A percentile compares a stretch with the other conserved stretches of the same genome.
These are phyloP conservation scores for Gadus chalcogrammus DNA, from an alignment of 2,113 vertebrate genomes.

Conservation along the genomic window DNA sequence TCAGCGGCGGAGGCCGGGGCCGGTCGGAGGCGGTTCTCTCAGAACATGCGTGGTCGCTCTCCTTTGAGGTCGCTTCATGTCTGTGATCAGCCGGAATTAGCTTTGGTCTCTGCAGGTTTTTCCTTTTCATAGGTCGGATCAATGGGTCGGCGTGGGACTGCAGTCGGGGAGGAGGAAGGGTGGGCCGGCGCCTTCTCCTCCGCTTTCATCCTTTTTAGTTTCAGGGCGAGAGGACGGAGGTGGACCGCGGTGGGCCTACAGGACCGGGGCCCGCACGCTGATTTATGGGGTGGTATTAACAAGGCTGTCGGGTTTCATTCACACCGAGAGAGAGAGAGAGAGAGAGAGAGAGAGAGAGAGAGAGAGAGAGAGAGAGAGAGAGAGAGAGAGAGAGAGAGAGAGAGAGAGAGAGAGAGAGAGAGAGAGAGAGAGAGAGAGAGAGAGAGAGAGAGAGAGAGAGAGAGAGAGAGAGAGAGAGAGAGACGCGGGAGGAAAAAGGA, in stretches of 20 bases:
- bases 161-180: conserved; percentile 3
- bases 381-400: conserved; percentile 17
- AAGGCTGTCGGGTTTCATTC: conserved; percentile 33
- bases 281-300: conserved; percentile 26
- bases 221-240: no score
- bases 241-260: no score
- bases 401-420: no score
- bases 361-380: not conserved
- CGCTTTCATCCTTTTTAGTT: not conserved
- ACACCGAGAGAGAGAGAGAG: conserved; percentile 1
- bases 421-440: no score
- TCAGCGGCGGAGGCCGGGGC: conserved; percentile 11
- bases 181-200: not conserved
- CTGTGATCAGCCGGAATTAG: conserved; percentile 42
- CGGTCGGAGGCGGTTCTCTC: no score
- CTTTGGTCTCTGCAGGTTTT: conserved; percentile 9
- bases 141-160: conserved; percentile 2
- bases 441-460: no score
- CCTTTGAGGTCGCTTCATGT: conserved; percentile 31
- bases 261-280: not conserved
- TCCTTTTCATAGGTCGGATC: conserved; percentile 22
- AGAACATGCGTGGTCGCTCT: conserved; percentile 7
- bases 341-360: not conserved
- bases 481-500: conserved; percentile 28
- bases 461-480: no score